Base-by-base conservation (phyloP, 2,797 vertebrate species). In the Zalophus californianus region DNA sequence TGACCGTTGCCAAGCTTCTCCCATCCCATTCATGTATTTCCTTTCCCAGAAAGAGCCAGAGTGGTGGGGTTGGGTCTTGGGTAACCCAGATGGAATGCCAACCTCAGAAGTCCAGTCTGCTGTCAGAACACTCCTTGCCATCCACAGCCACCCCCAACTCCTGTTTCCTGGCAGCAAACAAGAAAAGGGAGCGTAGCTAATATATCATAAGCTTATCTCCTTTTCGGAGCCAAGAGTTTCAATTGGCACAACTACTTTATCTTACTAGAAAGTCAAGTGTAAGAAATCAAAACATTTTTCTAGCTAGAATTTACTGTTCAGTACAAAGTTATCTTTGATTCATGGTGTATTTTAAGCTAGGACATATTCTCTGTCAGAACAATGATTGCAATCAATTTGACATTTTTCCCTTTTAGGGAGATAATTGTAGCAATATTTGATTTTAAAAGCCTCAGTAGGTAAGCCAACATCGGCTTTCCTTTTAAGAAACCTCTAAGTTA, bases 271-370 rank as follows among this genome's bases (percentile, higher is more conserved):
- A 79, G 80, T 86, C 60, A 77, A 35, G 54, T 60, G 3, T 91
- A 94, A 73, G 58, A 77, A 88, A 52, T 89, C 75, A 87, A 9
- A 82, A 66, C 83, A 80, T 78, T 96, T 91, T 86, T 88, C 44
- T 95, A 38, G 3, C 79, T 84, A 78, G 78, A 80, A 90, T 56
- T 96, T 86, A 83, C 27, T 78, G 73, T 32, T 86, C 27, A 62
- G 20, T 72, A 52, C 35, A 75, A 75, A 79, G 38, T 80, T 94
- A 77, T 38, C 48, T 92, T 94, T 91, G 82, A 88, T 73, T 95
- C 64, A 12, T 92, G 41, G 41, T 79, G 60, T 62, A 62, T 95
- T 94, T 92, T 95, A 94, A 77, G 56, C 32, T 13, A 93, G 41
- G 38, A 78, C 50, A 83, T 82, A 52, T 18, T 91, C 38, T 79